These are phyloP conservation scores for Macrotrachela quadricornifera DNA, from an alignment of 1,140 invertebrate genomes.

Conservation along the genomic window DNA sequence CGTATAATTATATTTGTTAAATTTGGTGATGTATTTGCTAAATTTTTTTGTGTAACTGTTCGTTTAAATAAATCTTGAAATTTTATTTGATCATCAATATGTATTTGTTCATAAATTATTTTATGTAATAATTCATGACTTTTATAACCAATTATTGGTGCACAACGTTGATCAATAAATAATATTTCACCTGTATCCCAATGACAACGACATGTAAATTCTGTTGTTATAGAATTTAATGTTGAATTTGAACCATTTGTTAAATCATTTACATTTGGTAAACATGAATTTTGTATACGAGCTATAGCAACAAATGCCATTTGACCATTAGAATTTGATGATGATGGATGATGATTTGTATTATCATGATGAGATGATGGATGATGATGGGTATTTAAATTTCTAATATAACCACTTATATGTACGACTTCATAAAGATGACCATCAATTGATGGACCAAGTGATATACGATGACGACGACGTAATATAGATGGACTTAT, in stretches of 20 bases:
- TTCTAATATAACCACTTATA: constrained; percentile 70
- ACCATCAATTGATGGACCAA: constrained; percentile 17
- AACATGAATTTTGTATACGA: constrained; percentile 77
- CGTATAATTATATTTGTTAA: too few species aligned
- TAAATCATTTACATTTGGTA: constrained; percentile 64
- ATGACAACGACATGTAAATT: too few species aligned
- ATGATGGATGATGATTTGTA: too few species aligned
- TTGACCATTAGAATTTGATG: too few species aligned
- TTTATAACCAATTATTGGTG: constrained; percentile 65
- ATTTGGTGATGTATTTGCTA: too few species aligned
- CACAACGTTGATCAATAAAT: constrained; percentile 12
- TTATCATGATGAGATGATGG: too few species aligned
- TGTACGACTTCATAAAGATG: constrained; percentile 93
- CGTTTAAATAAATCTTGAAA: too few species aligned
- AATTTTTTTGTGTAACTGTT: too few species aligned
- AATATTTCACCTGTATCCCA: too few species aligned
- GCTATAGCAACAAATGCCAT: constrained; percentile 70
- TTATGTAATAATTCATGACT: constrained; percentile 58
- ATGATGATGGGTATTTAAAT: too few species aligned
- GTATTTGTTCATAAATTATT: constrained; percentile 36
- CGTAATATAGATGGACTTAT: not conserved
- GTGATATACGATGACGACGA: not conserved
- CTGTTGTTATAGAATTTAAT: constrained; percentile 18
- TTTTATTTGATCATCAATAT: constrained; percentile 58
- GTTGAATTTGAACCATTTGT: too few species aligned